phyloP scores from a whole-genome alignment of 2,888 invertebrate genomes.

The Heterodera filipjevi region DNA sequence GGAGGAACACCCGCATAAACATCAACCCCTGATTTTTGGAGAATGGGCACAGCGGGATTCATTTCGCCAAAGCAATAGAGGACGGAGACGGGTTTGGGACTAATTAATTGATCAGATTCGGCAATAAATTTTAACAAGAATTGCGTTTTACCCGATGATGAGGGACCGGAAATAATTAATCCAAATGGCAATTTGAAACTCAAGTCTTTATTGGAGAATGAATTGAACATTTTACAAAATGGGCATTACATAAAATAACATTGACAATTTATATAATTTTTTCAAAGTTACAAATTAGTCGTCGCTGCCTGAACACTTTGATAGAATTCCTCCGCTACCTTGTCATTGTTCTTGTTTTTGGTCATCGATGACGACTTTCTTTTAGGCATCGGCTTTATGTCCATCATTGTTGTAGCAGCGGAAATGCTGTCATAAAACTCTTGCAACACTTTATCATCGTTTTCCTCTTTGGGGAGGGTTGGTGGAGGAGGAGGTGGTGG shows the following conservation, averaged over 20 bases:
- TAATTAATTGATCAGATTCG: constrained; percentile 1
- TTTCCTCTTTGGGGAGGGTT: background rate
- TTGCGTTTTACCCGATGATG: constrained; percentile 4
- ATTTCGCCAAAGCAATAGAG: constrained; percentile 31
- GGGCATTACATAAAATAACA: too few relatives aligned
- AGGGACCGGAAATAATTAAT: constrained; percentile 18
- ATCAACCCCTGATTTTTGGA: constrained; percentile 28
- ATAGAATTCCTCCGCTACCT: background rate
- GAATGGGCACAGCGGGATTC: constrained; percentile 15
- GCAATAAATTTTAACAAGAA: constrained; percentile 20
- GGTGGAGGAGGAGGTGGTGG: background rate
- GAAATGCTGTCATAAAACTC: background rate
- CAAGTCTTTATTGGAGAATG: constrained; percentile 18
- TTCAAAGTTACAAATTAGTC: background rate
- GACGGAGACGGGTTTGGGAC: constrained; percentile 8
- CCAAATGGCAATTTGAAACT: constrained; percentile 19
- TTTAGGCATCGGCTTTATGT: too few relatives aligned
- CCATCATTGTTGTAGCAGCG: background rate
- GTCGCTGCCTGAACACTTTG: background rate
- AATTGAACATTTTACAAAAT: background rate
- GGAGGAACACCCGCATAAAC: constrained; percentile 29
- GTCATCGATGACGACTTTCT: background rate
- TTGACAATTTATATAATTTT: background rate
- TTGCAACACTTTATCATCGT: constrained; percentile 1
- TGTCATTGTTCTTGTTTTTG: background rate